Conservation (phyloP, 1,140 invertebrate genomes). For the Panulirus ornatus region DNA sequence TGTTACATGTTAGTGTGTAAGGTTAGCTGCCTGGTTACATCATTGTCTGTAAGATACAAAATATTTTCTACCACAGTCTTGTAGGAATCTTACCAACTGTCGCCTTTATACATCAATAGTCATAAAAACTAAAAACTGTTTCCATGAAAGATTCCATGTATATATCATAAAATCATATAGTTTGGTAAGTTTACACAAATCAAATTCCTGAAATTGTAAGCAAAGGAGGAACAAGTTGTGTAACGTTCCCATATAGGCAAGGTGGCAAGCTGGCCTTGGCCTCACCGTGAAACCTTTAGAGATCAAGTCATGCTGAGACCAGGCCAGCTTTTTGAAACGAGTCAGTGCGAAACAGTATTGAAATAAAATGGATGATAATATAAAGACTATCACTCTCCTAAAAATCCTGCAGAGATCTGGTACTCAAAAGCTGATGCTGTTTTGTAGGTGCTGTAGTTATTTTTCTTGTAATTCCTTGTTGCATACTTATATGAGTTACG, state of each 20-base stretch:
- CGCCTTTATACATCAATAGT: conserved; percentile 23
- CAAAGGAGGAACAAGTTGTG: conserved; percentile 39
- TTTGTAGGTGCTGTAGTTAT: too few species aligned
- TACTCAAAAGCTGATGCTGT: too few species aligned
- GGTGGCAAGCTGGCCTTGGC: conserved; percentile 43
- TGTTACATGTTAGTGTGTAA: conserved; percentile 61
- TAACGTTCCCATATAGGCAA: conserved; percentile 57
- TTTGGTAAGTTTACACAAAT: background rate
- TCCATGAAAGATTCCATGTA: background rate
- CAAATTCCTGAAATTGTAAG: background rate
- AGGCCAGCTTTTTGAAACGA: conserved; percentile 45
- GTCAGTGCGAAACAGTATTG: conserved; percentile 67
- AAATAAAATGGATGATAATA: conserved; percentile 63
- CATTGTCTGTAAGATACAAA: conserved; percentile 55
- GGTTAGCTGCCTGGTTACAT: conserved; percentile 58
- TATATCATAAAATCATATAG: background rate
- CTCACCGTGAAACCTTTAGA: background rate
- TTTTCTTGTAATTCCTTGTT: too few species aligned
- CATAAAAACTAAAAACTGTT: background rate
- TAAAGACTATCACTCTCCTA: too few species aligned
- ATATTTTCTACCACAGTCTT: conserved; percentile 51
- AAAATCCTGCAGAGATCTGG: too few species aligned
- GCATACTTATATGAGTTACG: too few species aligned
- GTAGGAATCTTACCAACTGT: conserved; percentile 51
- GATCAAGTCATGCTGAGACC: conserved; percentile 16